A percentile compares a stretch with the other conserved stretches of the same genome.
These are phyloP conservation scores for Hirtodrosophila alboralis DNA, from an alignment of 2,888 invertebrate species.

Conservation along the genomic window DNA sequence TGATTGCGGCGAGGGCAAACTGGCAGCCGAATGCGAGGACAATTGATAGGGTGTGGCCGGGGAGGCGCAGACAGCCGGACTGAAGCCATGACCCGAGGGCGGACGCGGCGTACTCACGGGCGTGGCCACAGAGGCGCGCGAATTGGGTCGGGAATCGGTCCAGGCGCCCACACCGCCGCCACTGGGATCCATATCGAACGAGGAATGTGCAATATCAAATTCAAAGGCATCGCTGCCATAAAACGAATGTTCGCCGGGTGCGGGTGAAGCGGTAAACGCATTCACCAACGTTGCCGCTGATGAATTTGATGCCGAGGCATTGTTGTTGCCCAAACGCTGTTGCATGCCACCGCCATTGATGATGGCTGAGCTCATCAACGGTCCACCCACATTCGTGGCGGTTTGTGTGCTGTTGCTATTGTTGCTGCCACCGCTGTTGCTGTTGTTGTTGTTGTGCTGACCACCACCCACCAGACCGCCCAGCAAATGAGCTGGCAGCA, in stretches of 20 bases:
- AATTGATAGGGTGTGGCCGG: slow-evolving; percentile 85
- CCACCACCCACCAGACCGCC: slow-evolving; percentile 77
- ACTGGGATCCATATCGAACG: slow-evolving; percentile 86
- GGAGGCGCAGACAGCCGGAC: slow-evolving; percentile 84
- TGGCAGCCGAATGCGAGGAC: slow-evolving; percentile 82
- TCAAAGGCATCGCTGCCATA: slow-evolving; percentile 87
- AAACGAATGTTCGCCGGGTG: slow-evolving; percentile 85
- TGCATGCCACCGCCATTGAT: slow-evolving; percentile 86
- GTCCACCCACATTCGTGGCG: slow-evolving; percentile 88
- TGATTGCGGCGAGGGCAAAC: slow-evolving; percentile 85
- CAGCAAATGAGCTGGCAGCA: slow-evolving; percentile 63
- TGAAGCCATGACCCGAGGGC: slow-evolving; percentile 86
- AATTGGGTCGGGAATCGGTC: slow-evolving; percentile 86
- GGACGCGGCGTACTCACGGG: slow-evolving; percentile 87
- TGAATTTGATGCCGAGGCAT: slow-evolving; percentile 51
- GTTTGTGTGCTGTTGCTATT: slow-evolving; percentile 76
- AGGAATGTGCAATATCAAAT: slow-evolving; percentile 87
- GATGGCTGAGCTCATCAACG: slow-evolving; percentile 89
- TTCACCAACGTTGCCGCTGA: slow-evolving; percentile 79
- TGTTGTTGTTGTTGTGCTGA: slow-evolving; percentile 79
- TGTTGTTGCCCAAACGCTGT: slow-evolving; percentile 48
- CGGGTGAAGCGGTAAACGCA: slow-evolving; percentile 83
- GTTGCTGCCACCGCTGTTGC: slow-evolving; percentile 26
- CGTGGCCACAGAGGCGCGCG: slow-evolving; percentile 87
- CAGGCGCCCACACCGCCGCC: slow-evolving; percentile 77